Evolutionary conservation across 2,113 vertebrate genomes (phyloP), one percentile per base, ranked within the genome.

Genomic region (Hippoglossus stenolepis): DNA sequence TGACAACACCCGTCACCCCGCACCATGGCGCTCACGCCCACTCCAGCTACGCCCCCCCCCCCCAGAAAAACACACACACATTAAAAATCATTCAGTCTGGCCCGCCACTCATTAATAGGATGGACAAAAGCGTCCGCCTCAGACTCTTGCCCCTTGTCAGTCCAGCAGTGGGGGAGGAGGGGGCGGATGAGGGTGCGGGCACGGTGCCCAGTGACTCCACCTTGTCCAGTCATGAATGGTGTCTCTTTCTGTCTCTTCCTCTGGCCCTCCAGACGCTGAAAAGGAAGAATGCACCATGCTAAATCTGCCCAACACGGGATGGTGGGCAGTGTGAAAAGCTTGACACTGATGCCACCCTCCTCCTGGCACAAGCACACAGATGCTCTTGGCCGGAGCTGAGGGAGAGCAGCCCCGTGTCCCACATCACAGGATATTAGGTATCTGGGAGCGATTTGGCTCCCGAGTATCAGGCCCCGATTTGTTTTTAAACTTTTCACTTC

Each of bases 1-100:
- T 93, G 93, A 92, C 93, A 92, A 75, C 79, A 61, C 70, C 87
- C 24, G 45, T 80, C 80, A 89, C 64, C 73, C 74, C 73, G 4
- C 51, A 28, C 31, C 45, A 63, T 0, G 20, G 72, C 4, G 2
- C 21, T 31, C 77, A 35, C 75, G 2, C 83, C 85, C 80, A 71
- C 82, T 58, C 31, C 51, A n/a, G 38, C 38, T 49, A 58, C 75
- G 67, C 12, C 73, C 57, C 40, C 61, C 21, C 63, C 68, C 13
- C 47, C 23, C 21, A 21, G 13, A 54, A 43, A 28, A 69, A 31
- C 21, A 45, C 61, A 53, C 57, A 73, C 69, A 61, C 65, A 83
- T 75, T 65, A 73, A 70, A 68, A 70, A 76, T 71, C 43, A 54
- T 21, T 73, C 21, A 1, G 83, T 69, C 84, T 67, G 49, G 40